These are phyloP conservation scores for Eidolon helvum DNA, from an alignment of 2,113 vertebrate genomes.

Conservation along the genomic window DNA sequence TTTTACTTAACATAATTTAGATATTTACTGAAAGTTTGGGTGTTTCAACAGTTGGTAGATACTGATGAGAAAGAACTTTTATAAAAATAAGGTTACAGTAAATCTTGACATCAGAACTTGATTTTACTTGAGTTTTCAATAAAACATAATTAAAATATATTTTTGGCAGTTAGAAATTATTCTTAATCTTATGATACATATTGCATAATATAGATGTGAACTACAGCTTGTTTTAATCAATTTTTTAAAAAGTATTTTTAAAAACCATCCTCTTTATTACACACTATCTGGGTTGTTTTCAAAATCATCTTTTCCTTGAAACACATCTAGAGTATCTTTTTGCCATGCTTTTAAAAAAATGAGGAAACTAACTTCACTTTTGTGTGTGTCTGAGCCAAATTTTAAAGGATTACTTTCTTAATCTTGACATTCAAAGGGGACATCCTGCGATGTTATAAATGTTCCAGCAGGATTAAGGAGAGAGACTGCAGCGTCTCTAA, in stretches of 20 bases:
- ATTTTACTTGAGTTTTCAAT: neutral
- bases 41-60: neutral
- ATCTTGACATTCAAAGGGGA: constrained; percentile 75
- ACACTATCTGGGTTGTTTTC: neutral
- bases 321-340: neutral
- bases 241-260: neutral
- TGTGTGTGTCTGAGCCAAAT: constrained; percentile 60
- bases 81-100: neutral
- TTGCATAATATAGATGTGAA: neutral
- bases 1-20: neutral
- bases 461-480: constrained; percentile 70
- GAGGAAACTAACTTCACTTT: constrained; percentile 34
- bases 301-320: neutral
- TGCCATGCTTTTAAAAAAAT: neutral
- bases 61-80: neutral
- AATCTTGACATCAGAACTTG: neutral
- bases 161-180: neutral
- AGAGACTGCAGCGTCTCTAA: constrained; percentile 47
- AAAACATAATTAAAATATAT: neutral
- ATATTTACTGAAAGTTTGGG: neutral
- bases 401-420: constrained; percentile 76
- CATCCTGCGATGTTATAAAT: constrained; percentile 56
- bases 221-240: neutral
- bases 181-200: neutral
- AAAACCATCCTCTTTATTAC: neutral